These are phyloP conservation scores for Lepidochrysops patricia DNA, from an alignment of 2,888 invertebrate genomes.

Conservation along the genomic window DNA sequence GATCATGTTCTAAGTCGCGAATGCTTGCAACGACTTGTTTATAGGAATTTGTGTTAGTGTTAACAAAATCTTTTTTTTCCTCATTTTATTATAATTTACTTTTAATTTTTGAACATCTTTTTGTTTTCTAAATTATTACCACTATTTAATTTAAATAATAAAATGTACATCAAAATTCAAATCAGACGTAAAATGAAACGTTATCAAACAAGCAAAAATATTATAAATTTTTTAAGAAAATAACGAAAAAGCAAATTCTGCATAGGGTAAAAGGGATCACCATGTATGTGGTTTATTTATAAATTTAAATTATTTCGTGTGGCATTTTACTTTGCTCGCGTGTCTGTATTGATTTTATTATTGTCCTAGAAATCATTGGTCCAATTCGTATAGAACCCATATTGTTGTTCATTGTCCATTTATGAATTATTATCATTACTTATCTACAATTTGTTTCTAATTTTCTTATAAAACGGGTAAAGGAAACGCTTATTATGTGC, in stretches of 20 bases:
- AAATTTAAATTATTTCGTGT: constrained; percentile 9
- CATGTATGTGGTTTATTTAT: background rate
- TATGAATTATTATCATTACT: no score
- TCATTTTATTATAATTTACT: background rate
- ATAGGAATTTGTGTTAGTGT: constrained; percentile 72
- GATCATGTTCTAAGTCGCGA: constrained; percentile 34
- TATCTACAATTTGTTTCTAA: background rate
- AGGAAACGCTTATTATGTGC: constrained; percentile 8
- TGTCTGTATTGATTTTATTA: constrained; percentile 37
- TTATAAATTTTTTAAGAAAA: background rate
- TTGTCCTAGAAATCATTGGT: constrained; percentile 19
- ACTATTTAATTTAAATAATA: background rate
- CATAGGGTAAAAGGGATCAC: background rate
- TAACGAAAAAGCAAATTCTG: background rate
- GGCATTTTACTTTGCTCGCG: constrained; percentile 30
- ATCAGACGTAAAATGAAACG: background rate
- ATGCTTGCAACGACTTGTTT: constrained; percentile 48
- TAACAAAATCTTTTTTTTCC: constrained; percentile 19
- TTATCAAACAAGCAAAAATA: background rate
- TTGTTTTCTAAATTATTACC: no score
- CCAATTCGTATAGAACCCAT: background rate
- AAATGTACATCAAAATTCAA: no score
- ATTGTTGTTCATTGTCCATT: background rate
- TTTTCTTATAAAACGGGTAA: background rate
- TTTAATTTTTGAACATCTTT: no score